Conservation (phyloP, 2,797 vertebrate genomes). For the Prunella strophiata region DNA sequence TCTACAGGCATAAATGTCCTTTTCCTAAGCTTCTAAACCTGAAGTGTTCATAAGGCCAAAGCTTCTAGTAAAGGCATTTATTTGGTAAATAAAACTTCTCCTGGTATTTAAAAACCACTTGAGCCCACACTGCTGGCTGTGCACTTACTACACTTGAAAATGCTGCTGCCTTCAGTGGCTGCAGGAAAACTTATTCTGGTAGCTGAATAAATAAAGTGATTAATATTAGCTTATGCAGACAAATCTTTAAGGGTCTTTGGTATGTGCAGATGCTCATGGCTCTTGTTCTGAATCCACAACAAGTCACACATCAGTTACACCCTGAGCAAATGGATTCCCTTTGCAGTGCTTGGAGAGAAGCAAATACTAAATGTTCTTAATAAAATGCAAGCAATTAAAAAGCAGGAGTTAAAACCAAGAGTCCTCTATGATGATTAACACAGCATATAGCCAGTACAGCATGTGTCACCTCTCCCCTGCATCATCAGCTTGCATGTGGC, state of each 20-base stretch:
- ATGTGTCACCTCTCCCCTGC: not conserved
- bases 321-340: not conserved
- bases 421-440: not conserved
- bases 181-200: not conserved
- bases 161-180: not conserved
- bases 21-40: not conserved
- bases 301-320: not conserved
- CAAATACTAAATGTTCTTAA: not conserved
- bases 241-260: not conserved
- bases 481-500: not conserved
- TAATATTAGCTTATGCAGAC: not conserved
- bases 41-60: not conserved
- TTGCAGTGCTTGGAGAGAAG: not conserved
- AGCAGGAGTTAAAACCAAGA: not conserved
- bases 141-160: not conserved
- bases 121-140: not conserved
- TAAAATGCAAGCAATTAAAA: constrained; percentile 32
- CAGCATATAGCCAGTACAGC: not conserved
- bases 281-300: not conserved
- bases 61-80: not conserved
- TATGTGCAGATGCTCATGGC: not conserved
- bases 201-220: not conserved
- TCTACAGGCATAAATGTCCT: not conserved
- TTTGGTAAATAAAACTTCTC: not conserved
- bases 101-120: not conserved